Base-by-base conservation (phyloP, 2,797 vertebrate species). In the Menidia menidia region DNA sequence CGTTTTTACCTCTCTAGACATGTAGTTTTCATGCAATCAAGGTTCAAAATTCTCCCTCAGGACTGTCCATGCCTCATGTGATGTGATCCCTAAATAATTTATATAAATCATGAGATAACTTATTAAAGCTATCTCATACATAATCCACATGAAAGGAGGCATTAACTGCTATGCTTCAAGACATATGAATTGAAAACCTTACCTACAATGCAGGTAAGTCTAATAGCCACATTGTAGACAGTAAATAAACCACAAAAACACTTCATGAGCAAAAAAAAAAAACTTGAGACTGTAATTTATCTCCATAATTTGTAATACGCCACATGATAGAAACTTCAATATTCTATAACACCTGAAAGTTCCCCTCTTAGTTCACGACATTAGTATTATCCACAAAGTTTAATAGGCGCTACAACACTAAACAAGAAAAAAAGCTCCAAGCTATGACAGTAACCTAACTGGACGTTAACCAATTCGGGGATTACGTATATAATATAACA, bases 51-150 rank as follows among this genome's bases (percentile, higher is more conserved):
- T 14, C 18, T 31, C 47, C 31, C 30, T 19, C 33, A 35, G 43
- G 13, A 8, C 53, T 48, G 64, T 70, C 71, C 68, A 53, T 54
- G 2, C 59, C 59, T 64, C 54, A 50, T 52, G 61, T 75, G n/a
- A 66, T 41, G n/a, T 60, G 68, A 76, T 7, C 58, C 47, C 32
- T 6, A 31, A 60, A 47, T 35, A 7, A 64, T 71, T 73, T 19
- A 11, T n/a, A 63, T 1, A 47, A 44, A 73, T 73, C 64, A 71
- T 43, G 71, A 75, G 62, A 42, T 58, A 5, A 65, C 59, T 71
- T 32, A 54, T 39, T 55, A 64, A 64, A 39, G 47, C 41, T 9
- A 19, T 63, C 63, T 63, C 68, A 71, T 69, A 50, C 69, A 48
- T 0, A 7, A 39, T 39, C 45, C 15, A 50, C 14, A 42, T 25